These are phyloP conservation scores for Rhagonycha lutea DNA, from an alignment of 2,888 invertebrate genomes.

Conservation along the genomic window DNA sequence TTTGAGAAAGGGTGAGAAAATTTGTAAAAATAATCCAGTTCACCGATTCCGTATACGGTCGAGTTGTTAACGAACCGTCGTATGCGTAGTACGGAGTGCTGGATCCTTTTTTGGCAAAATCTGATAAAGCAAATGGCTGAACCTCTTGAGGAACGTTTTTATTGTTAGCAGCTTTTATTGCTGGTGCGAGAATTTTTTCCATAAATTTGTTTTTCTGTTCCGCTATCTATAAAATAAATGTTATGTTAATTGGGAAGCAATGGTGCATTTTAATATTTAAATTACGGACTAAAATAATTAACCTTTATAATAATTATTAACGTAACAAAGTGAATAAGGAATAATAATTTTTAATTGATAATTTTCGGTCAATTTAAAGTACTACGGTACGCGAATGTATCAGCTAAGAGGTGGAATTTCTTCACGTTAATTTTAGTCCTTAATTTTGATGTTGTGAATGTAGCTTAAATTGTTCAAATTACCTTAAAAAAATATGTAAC, in stretches of 20 bases:
- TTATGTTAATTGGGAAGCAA: no score
- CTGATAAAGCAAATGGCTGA: background rate
- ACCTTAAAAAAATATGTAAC: conserved; percentile 7
- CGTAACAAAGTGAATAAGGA: no score
- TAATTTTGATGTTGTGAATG: background rate
- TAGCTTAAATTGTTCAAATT: background rate
- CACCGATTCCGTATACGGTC: conserved; percentile 3
- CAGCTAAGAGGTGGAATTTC: no score
- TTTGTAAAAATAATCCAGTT: background rate
- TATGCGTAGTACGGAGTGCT: conserved; percentile 3
- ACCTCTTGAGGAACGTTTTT: background rate
- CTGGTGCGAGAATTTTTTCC: background rate
- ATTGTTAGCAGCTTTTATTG: background rate
- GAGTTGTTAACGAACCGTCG: conserved; percentile 8
- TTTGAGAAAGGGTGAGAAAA: background rate
- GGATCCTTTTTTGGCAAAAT: background rate
- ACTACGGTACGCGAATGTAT: no score
- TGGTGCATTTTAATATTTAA: no score
- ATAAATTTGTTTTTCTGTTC: background rate
- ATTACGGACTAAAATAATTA: no score
- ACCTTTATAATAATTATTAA: no score
- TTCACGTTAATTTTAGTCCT: background rate
- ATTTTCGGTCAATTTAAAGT: no score
- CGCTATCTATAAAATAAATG: background rate
- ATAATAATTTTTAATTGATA: no score